phyloP scores from a whole-genome alignment of 2,888 invertebrate genomes.

The Caradrina clavipalpis region DNA sequence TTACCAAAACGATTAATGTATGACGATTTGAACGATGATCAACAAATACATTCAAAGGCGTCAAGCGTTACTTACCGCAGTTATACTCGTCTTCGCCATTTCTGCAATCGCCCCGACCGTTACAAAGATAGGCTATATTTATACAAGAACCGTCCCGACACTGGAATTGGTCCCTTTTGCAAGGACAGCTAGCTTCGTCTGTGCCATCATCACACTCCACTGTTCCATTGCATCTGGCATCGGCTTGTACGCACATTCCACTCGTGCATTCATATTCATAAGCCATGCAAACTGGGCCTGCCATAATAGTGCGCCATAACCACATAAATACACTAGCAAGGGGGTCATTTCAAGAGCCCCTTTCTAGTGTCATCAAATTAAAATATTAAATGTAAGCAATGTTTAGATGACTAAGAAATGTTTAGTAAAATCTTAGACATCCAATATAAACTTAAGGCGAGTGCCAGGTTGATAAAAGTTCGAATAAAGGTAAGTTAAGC shows the following conservation, averaged over 20 bases:
- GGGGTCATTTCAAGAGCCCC: slow-evolving; percentile 51
- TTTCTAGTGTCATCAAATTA: slow-evolving; percentile 55
- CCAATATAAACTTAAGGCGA: slow-evolving; percentile 43
- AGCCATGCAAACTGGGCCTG: slow-evolving; percentile 89
- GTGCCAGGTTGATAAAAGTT: background rate
- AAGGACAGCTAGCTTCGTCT: slow-evolving; percentile 83
- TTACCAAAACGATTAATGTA: slow-evolving; percentile 25
- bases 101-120: slow-evolving; percentile 91
- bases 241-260: slow-evolving; percentile 91
- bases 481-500: background rate
- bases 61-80: slow-evolving; percentile 82
- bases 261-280: slow-evolving; percentile 92
- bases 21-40: slow-evolving; percentile 57
- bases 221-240: slow-evolving; percentile 89
- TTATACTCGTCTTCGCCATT: slow-evolving; percentile 92
- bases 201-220: slow-evolving; percentile 89
- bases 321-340: slow-evolving; percentile 71
- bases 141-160: slow-evolving; percentile 93
- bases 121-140: slow-evolving; percentile 92
- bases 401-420: slow-evolving; percentile 26
- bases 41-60: slow-evolving; percentile 18
- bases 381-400: slow-evolving; percentile 30
- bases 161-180: slow-evolving; percentile 88
- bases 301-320: slow-evolving; percentile 85
- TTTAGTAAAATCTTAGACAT: slow-evolving; percentile 16